Evolutionary conservation across 2,797 vertebrate species (phyloP).

Genomic region (Galagoides demidoff): DNA sequence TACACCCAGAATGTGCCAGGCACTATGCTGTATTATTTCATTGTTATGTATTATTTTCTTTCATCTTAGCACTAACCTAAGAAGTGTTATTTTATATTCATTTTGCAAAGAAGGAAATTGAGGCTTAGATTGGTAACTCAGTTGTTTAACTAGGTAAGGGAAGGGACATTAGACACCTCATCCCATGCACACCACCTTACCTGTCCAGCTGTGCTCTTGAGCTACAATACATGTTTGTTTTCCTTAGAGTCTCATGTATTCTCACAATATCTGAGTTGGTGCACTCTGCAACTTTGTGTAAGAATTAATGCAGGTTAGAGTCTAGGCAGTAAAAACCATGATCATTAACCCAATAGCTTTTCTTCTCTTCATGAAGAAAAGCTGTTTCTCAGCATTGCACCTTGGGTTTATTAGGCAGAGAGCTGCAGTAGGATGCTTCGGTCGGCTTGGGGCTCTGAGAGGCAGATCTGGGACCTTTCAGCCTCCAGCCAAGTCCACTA

Average conservation of each 20-base stretch:
- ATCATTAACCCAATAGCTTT: not conserved
- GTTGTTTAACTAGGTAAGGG: too few relatives aligned
- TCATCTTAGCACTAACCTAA: not conserved
- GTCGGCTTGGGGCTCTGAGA: not conserved
- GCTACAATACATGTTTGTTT: not conserved
- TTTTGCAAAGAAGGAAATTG: not conserved
- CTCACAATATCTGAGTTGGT: not conserved
- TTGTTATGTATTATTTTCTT: not conserved
- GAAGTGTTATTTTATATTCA: not conserved
- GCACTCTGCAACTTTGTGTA: not conserved
- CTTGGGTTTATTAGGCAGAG: constrained; percentile 65
- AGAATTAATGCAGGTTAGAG: not conserved
- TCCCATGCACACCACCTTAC: not conserved
- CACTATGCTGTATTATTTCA: not conserved
- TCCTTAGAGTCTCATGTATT: not conserved
- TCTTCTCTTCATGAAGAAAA: not conserved
- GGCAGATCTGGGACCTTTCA: not conserved
- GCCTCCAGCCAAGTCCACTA: not conserved
- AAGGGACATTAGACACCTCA: not conserved
- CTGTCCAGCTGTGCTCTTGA: not conserved
- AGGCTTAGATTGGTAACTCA: not conserved
- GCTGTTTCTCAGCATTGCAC: not conserved
- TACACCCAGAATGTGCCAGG: not conserved
- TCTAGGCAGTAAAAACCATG: not conserved
- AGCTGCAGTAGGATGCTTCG: not conserved